phyloP scores from a whole-genome alignment of 2,113 vertebrate species.

The Otolemur garnettii region DNA sequence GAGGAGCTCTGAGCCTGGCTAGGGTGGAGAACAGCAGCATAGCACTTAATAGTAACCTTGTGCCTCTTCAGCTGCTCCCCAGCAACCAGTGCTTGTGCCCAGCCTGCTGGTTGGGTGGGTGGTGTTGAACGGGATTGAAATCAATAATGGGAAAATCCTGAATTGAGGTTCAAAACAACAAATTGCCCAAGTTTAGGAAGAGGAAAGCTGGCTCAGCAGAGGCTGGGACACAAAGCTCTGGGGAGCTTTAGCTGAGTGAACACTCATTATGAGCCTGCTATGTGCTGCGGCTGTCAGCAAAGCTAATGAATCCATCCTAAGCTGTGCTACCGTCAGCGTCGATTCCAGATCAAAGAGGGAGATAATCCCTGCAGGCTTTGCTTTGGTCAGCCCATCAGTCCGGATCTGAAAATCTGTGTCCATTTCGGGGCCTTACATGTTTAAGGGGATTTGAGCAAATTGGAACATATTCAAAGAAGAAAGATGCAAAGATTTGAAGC shows the following conservation, averaged over 20 bases:
- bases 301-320: conserved; percentile 26
- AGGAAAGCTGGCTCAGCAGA: conserved; percentile 8
- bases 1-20: not conserved
- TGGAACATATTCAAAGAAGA: conserved; percentile 34
- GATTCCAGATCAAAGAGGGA: not conserved
- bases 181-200: not conserved
- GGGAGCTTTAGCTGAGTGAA: not conserved
- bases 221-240: not conserved
- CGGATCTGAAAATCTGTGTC: conserved; percentile 48
- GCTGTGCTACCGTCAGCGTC: not conserved
- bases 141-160: conserved; percentile 1
- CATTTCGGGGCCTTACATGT: not conserved
- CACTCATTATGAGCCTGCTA: not conserved
- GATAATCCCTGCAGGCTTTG: conserved; percentile 3
- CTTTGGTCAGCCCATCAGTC: conserved; percentile 35
- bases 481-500: conserved; percentile 11
- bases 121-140: conserved; percentile 4
- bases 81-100: not conserved
- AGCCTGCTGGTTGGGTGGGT: not conserved
- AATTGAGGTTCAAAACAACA: conserved; percentile 34
- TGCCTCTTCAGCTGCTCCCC: not conserved
- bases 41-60: not conserved
- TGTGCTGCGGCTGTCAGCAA: not conserved
- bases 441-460: conserved; percentile 54
- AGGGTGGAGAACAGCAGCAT: not conserved